Percentiles rank a stretch among this genome's conserved stretches.
These are phyloP conservation scores for Danaus plexippus DNA, from an alignment of 1,140 invertebrate species.

Conservation along the genomic window DNA sequence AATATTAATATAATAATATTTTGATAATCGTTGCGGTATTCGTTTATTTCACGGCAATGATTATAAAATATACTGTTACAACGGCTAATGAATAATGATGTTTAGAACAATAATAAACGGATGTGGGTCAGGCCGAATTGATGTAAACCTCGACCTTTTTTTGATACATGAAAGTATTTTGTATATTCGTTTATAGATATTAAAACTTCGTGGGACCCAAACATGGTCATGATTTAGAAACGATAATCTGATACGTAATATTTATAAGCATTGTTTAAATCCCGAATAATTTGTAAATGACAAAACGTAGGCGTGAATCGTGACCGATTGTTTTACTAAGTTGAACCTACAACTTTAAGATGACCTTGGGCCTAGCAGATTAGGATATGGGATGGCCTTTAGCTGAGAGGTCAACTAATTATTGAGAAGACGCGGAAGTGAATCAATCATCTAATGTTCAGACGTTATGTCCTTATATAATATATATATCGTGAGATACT, in stretches of 20 bases:
- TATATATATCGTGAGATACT: constrained; percentile 11
- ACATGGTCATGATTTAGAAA: no score
- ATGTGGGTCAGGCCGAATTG: constrained; percentile 8
- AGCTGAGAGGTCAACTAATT: constrained; percentile 43
- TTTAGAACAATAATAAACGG: constrained; percentile 11
- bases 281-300: constrained; percentile 4
- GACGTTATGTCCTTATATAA: no score
- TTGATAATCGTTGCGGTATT: no score
- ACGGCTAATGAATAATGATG: constrained; percentile 13
- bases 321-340: constrained; percentile 21
- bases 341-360: constrained; percentile 16
- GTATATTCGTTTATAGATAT: no score
- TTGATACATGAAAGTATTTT: no score
- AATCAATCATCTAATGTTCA: constrained; percentile 25
- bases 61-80: neutral
- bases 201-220: no score
- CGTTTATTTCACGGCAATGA: no score
- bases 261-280: no score
- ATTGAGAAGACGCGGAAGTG: constrained; percentile 39
- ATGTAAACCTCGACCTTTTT: no score
- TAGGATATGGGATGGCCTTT: constrained; percentile 39
- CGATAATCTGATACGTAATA: no score
- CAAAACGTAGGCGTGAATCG: constrained; percentile 3
- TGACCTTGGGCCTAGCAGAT: constrained; percentile 33
- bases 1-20: no score